phyloP scores from a whole-genome alignment of 1,140 invertebrate species.

The Drosophila sp. region DNA sequence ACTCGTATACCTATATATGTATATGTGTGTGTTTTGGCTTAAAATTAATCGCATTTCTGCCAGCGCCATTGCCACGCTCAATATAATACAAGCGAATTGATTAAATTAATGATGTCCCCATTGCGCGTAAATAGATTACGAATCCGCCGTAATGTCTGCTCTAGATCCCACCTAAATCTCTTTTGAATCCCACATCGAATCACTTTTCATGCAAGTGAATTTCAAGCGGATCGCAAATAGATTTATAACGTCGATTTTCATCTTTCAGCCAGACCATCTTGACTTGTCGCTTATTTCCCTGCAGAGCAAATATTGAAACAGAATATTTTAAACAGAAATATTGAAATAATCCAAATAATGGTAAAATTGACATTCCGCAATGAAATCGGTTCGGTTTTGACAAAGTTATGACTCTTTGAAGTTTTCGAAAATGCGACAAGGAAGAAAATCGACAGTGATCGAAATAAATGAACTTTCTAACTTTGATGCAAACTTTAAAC shows the following conservation, averaged over 20 bases:
- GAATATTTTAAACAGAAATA: too few relatives aligned
- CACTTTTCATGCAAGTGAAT: background rate
- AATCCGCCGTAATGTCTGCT: conserved; percentile 22
- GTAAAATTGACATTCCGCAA: too few relatives aligned
- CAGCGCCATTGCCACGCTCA: conserved; percentile 17
- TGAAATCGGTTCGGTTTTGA: too few relatives aligned
- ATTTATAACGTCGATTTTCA: background rate
- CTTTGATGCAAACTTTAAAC: too few relatives aligned
- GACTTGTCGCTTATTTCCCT: background rate
- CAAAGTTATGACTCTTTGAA: too few relatives aligned
- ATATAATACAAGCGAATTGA: conserved; percentile 42
- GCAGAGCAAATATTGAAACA: too few relatives aligned
- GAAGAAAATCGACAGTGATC: too few relatives aligned
- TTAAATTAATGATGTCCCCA: conserved; percentile 65
- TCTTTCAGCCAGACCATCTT: background rate
- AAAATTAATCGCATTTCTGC: conserved; percentile 69
- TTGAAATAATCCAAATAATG: too few relatives aligned
- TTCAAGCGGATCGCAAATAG: background rate
- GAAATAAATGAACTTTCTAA: too few relatives aligned
- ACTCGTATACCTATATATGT: background rate
- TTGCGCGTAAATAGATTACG: conserved; percentile 9
- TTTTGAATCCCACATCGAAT: background rate
- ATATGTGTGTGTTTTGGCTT: background rate
- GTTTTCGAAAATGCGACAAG: too few relatives aligned
- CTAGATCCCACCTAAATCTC: background rate